Evolutionary conservation across 2,797 vertebrate species (phyloP), one percentile per base, ranked within the genome.

Genomic region (Chelidonichthys spinosus): DNA sequence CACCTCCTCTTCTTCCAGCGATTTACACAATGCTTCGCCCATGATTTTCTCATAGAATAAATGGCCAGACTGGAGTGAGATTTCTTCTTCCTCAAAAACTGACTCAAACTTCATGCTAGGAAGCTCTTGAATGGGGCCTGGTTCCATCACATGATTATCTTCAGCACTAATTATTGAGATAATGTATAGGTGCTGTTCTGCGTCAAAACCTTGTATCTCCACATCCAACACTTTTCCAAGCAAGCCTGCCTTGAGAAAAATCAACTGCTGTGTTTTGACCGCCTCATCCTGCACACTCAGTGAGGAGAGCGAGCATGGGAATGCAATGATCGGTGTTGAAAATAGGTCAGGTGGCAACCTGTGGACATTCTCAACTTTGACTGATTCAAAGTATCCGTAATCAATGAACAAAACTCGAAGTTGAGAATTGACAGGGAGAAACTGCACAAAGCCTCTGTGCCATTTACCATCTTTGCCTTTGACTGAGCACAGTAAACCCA

Each of bases 381-480:
- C 92, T 37, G 88, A 86, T 89, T 99, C 97, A 72, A 42, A 94
- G 90, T 86, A 94, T 47, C 97, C 98, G 17, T 96, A 96, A 93
- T 99, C 98, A 79, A 98, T 93, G 86, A 98, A 96, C 87, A 96
- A 94, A 70, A 98, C 93, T 90, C 92, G 93, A 17, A 97, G 91
- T 3, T 77, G 71, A 69, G 96, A 94, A 79, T 92, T 90, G 35
- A 95, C 84, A 4, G 97, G 92, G 11, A 97, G 88, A 49, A 93
- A 92, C 72, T 96, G 96, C 70, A 98, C 93, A 81, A 96, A 92
- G 69, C 97, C 97, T 91, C 97, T 92, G 79, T 96, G 90, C 97
- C 97, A 99, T 5, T 92, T 93, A n/a, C 93, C 94, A 33, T 96
- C 95, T 86, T 92, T 96, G 37, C 95, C 90, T 92, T 94, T 97